Percentiles rank a stretch among this genome's conserved stretches.
Conservation (phyloP, 2,888 invertebrate genomes). For the Leptinotarsa peninsularis region DNA sequence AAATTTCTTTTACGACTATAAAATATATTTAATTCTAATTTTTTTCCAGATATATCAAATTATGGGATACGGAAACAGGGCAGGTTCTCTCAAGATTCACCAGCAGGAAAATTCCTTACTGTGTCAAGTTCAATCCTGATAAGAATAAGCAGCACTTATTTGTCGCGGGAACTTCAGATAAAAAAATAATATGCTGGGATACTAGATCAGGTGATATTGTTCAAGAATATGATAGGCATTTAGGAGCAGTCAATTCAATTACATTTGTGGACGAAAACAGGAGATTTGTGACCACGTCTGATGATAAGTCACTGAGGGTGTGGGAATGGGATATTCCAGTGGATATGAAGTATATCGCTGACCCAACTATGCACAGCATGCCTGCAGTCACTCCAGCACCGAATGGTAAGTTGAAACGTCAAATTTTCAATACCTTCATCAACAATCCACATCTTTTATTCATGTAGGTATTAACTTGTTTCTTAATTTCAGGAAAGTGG, state of each 20-base stretch:
- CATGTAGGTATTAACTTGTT: neutral
- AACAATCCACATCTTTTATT: neutral
- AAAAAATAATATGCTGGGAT: conserved; percentile 99
- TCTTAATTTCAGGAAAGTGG: conserved; percentile 77
- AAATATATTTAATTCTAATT: neutral
- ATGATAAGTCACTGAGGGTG: conserved; percentile 97
- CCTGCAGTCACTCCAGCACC: conserved; percentile 95
- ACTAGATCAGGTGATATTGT: conserved; percentile 73
- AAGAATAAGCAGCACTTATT: conserved; percentile 97
- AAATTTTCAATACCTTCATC: neutral
- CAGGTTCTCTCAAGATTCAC: conserved; percentile 88
- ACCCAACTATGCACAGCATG: conserved; percentile 99
- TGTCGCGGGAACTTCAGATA: conserved; percentile 98
- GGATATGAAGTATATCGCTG: conserved; percentile 99
- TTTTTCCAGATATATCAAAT: conserved; percentile 81
- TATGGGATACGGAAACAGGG: conserved; percentile 99
- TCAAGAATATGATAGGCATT: conserved; percentile 86
- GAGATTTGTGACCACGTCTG: conserved; percentile 97
- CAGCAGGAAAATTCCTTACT: conserved; percentile 97
- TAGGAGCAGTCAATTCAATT: conserved; percentile 98
- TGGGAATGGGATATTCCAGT: conserved; percentile 99
- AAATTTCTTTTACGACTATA: too few species aligned
- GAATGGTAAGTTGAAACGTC: conserved; percentile 73
- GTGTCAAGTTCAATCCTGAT: conserved; percentile 98
- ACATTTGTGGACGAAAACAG: conserved; percentile 99